phyloP scores from a whole-genome alignment of 1,140 invertebrate genomes.

The Drosophila varians region DNA sequence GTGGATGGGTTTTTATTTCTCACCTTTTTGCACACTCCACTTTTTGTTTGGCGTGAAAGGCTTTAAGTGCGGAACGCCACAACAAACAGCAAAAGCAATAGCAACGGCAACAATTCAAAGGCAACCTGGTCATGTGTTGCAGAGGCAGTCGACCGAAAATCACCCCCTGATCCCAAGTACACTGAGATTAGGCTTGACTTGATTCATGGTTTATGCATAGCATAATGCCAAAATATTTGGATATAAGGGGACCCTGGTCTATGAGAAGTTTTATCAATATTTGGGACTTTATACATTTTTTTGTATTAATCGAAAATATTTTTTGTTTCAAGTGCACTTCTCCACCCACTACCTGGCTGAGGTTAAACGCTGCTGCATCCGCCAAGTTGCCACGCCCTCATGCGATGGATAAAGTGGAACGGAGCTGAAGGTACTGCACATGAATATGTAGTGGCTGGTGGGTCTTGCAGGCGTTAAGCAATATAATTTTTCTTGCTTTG shows the following conservation, averaged over 20 bases:
- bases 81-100: conserved; percentile 62
- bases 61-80: conserved; percentile 65
- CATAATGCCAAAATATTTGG: not conserved
- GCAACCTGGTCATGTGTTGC: conserved; percentile 50
- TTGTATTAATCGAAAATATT: not conserved
- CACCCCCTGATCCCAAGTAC: conserved; percentile 29
- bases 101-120: conserved; percentile 46
- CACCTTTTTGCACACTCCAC: conserved; percentile 20
- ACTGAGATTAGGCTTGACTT: not conserved
- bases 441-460: not conserved
- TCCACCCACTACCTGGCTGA: conserved; percentile 19
- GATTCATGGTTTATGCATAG: not conserved
- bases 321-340: conserved; percentile 5
- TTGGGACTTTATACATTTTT: not conserved
- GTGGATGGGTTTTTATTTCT: conserved; percentile 53
- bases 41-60: conserved; percentile 60
- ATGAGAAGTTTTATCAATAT: too few species aligned
- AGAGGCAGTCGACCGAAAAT: conserved; percentile 58
- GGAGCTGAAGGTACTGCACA: not conserved
- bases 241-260: not conserved
- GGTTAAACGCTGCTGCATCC: conserved; percentile 66
- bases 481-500: conserved; percentile 74
- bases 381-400: conserved; percentile 39
- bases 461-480: conserved; percentile 56
- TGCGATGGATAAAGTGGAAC: conserved; percentile 19